phyloP scores from a whole-genome alignment of 53 echinoderm and acorn worm species.

The Patiria pectinifera region DNA sequence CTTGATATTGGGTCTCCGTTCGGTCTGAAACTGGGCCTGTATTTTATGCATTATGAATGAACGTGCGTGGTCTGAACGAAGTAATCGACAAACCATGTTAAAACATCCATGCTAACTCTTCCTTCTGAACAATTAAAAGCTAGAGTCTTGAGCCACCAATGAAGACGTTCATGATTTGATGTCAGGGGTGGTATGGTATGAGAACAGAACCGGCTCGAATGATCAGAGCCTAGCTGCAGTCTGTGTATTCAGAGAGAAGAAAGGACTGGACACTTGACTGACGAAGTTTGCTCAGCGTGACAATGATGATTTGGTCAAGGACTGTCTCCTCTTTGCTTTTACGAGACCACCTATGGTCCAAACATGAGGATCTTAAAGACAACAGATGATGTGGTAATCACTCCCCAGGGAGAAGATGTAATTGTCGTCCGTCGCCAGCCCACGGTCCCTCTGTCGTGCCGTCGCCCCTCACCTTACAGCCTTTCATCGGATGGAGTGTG shows the following conservation, averaged over 20 bases:
- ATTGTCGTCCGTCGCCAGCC: conserved; percentile 53
- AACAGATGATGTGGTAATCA: conserved; percentile 50
- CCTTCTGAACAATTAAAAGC: background rate
- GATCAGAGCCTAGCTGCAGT: too few species aligned
- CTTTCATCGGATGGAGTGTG: background rate
- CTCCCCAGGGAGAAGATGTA: conserved; percentile 33
- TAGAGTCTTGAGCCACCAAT: background rate
- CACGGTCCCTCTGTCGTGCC: background rate
- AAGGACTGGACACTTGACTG: too few species aligned
- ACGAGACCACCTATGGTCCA: conserved; percentile 33
- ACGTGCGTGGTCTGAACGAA: too few species aligned
- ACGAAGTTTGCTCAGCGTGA: background rate
- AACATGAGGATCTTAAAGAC: conserved; percentile 27
- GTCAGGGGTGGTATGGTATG: background rate
- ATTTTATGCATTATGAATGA: too few species aligned
- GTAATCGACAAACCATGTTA: background rate
- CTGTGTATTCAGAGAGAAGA: too few species aligned
- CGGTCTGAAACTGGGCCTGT: too few species aligned
- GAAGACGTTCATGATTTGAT: background rate
- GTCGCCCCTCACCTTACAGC: background rate
- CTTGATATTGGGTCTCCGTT: too few species aligned
- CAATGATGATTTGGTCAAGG: background rate
- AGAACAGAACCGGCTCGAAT: too few species aligned
- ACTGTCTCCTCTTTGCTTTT: background rate
- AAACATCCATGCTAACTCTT: background rate